Evolutionary conservation across 2,888 invertebrate species (phyloP), one percentile per base, ranked within the genome.

Genomic region (Pediacus dermestoides): DNA sequence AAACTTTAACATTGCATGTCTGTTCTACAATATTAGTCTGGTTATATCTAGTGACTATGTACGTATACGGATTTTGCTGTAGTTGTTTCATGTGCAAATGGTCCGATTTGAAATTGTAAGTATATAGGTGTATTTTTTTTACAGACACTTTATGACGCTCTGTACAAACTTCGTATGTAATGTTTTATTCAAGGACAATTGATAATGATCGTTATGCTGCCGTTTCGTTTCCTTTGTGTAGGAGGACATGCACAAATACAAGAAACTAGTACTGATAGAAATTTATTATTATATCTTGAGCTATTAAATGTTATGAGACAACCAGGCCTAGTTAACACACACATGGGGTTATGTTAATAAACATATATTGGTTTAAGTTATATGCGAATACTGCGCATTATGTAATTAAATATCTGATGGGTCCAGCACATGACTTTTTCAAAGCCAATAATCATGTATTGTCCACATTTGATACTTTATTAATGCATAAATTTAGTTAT

Each of bases 61-160:
- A 34, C 48, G 37, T 39, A 43, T 44, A 46, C 34, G 47, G 34
- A 11, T 8, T 27, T 23, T 39, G 35, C 30, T 41, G 35, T 42
- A 41, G 44, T 48, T 48, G 58, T 52, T 60, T 55, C 52, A 53
- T 60, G 60, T 58, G 60, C 60, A 61, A 60, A 63, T 60, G 52
- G 44, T 41, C 46, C 42, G 53, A 41, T 63, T 61, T 60, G 56
- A 61, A 63, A 63, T 61, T 58, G 56, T 59, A 63, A 61, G 55
- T 55, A 53, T 58, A 50, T 44, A 42, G 55, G 23, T 4, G 8
- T 3, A 9, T 23, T 23, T 23, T 50, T 56, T 58, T 58, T 52
- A 46, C 34, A 36, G 53, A 58, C 55, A 57, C 46, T 61, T 61
- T 61, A 63, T 58, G 60, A 59, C 51, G 51, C 46, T 47, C 46